Conservation (phyloP, 2,888 invertebrate species). For the Thyatira batis region DNA sequence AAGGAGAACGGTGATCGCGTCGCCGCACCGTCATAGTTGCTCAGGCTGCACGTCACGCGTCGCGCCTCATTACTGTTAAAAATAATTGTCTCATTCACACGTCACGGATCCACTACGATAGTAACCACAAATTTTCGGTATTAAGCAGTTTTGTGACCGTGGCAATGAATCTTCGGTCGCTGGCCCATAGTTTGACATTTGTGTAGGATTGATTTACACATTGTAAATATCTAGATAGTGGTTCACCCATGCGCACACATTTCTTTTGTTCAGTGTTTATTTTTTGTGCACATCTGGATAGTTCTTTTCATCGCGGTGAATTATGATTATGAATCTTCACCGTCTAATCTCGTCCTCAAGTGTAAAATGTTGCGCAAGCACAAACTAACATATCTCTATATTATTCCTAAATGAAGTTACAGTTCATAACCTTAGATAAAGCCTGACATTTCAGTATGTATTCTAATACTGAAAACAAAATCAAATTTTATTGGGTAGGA, state of each 20-base stretch:
- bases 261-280: constrained; percentile 15
- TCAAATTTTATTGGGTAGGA: not conserved
- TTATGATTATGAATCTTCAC: not conserved
- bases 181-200: constrained; percentile 42
- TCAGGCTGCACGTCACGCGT: constrained; percentile 39
- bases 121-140: constrained; percentile 76
- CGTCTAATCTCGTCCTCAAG: constrained; percentile 2
- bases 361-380: constrained; percentile 10
- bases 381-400: too few species aligned
- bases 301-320: constrained; percentile 1
- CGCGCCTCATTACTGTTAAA: constrained; percentile 67
- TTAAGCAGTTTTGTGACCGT: constrained; percentile 66
- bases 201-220: constrained; percentile 33
- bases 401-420: too few species aligned
- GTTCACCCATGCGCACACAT: constrained; percentile 19
- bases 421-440: too few species aligned
- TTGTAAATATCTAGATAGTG: constrained; percentile 13
- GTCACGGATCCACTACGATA: constrained; percentile 71
- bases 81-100: constrained; percentile 79
- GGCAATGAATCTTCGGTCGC: constrained; percentile 60
- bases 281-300: constrained; percentile 4
- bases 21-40: constrained; percentile 31
- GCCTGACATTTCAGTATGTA: not conserved
- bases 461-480: not conserved
- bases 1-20: constrained; percentile 38